Base-by-base conservation (phyloP, 2,113 vertebrate genomes). In the Zeus faber region DNA sequence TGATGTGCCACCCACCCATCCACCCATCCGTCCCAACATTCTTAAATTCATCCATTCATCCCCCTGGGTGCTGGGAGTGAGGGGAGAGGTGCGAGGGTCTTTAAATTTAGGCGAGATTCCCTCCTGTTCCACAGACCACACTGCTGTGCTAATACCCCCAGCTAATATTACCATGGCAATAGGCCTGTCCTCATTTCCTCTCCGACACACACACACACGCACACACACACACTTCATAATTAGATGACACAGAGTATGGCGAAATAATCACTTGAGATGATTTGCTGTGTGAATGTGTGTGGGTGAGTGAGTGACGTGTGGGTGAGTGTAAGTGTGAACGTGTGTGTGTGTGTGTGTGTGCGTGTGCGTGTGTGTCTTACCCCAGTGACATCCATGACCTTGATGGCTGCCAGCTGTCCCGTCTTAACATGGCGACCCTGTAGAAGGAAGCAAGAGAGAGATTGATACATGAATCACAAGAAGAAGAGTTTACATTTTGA, bases 311-410 rank as follows among this genome's bases (percentile, higher is more conserved):
- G n/a, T n/a, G 9, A 11, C 4, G 8, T 50, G 26, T 20, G 23
- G 5, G 21, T 1, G 20, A 23, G 16, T 51, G 16, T 29, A 45
- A 26, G 55, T 47, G 26, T 21, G 11, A 11, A 11, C 4, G 8
- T 50, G 26, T 20, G 23, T n/a, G 21, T 1, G 20, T 39, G 16
- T 51, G 16, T 29, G 49, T 33, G 55, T 47, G 26, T 23, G 39
- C 4, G 44, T 43, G 11, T 46, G 55, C 47, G 54, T 31, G 46
- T 39, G 37, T 41, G 31, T 52, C 85, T 84, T 78, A 90, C 88
- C 85, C 85, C 86, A 0, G 88, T 87, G 76, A 90, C 88, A 72
- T 89, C 87, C 88, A 90, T 88, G 85, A 87, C 83, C 84, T 90
- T 90, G 82, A 90, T 90, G 56, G 88, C 88, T 43, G 86, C 87